Base-by-base conservation (phyloP, 2,113 vertebrate species). In the Corynorhinus townsendii region DNA sequence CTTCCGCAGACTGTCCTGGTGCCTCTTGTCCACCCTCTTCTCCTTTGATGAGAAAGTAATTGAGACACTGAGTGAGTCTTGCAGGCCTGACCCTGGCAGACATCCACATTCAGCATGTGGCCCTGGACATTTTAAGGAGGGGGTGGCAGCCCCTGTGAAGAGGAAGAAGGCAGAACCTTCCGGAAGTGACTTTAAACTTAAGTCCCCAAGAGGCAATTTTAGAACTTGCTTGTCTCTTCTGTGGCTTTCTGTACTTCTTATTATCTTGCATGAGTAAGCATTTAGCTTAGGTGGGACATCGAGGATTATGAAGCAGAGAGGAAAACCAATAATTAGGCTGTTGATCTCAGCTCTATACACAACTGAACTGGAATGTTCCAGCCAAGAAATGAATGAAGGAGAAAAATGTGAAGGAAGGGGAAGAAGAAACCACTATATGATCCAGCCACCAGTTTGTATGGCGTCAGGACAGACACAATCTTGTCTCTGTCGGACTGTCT, bases 261-360 rank as follows among this genome's bases (percentile, higher is more conserved):
- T 97, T 93, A 96, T 90, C 93, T 89, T 85, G 81, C 26, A 3
- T 87, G 94, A 97, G 84, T 86, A 89, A 96, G 89, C 54, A 16
- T 64, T 80, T 69, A 47, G 83, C 71, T 89, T 94, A 97, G 94
- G 94, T 89, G 72, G 81, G 84, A 56, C 56, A 24, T 4, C 33
- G 64, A 43, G 40, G 28, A 75, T 73, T 62, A 73, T 3, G 1
- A 77, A 68, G 75, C 86, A 83, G 49, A 81, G 45, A 87, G 91
- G 75, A 90, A 90, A 86, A 40, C 49, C 35, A 38, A 82, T 81
- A 59, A 96, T 91, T 94, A 97, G 86, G 66, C 35, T 16, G 75
- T 45, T 69, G 86, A 64, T 91, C 84, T 88, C 79, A 86, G 80
- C 35, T 72, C 1, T 11, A 7, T 75, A 91, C 89, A 91, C 89